Evolutionary conservation across 1,140 invertebrate species (phyloP), one percentile per base, ranked within the genome.

Genomic region (Brachionus manjavacas): DNA sequence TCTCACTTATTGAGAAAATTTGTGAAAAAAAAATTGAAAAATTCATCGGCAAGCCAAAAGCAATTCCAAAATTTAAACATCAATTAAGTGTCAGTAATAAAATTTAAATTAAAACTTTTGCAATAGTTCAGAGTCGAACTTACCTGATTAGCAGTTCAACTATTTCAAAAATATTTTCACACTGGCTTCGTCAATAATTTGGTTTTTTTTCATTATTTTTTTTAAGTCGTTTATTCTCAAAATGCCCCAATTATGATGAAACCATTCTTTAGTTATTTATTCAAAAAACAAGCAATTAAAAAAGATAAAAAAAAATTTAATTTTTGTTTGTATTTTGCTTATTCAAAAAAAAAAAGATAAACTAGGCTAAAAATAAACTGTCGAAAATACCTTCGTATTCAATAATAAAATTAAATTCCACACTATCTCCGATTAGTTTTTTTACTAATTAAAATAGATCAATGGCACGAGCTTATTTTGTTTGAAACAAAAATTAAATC

Each of bases 1-100:
- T 68, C n/a, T 68, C 25, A 68, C 66, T 68, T 31, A 68, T 68
- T 68, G 4, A 68, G 66, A 68, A 68, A 68, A 68, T 11, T 68
- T 68, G 66, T 68, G 25, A 68, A n/a, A 8, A 39, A 68, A 68
- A 68, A 68, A 39, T 60, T 7, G 52, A 60, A 60, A 60, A 20
- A 20, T 3, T 60, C 20, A 31, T 14, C 66, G 66, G 25, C 23
- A 68, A 39, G 11, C 16, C 4, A 20, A 8, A 60, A 25, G 8
- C 7, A 60, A 16, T 60, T 16, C n/a, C 8, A 60, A 16, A 9
- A 60, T 9, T 60, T 20, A 20, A 60, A 60, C 16, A 23, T 20
- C 20, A 60, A 60, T 60, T 60, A 2, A 20, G 16, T 60, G 52
- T 60, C 52, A 20, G 4, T 23, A 25, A 55, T 20, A 16, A 55